Evolutionary conservation across 64 coral and sea anemone genomes (phyloP), one percentile per base, ranked within the genome.

Genomic region (Platygyra sinensis): DNA sequence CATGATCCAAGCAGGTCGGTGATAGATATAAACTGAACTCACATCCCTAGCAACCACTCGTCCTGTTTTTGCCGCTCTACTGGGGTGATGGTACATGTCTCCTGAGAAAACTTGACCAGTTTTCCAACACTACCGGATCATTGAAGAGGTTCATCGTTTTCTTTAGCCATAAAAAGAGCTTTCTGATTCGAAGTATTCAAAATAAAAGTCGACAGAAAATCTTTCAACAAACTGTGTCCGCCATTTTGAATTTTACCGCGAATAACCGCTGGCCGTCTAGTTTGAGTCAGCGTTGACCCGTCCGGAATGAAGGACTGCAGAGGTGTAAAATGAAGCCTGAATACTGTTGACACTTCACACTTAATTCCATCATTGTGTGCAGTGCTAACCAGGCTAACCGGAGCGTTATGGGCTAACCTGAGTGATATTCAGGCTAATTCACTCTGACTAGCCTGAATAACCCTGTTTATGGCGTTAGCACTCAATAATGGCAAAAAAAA

Each of bases 71-170:
- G 95, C 95, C 24, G 95, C 87, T 93, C 88, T 90, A 73, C 95
- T 96, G 2, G 95, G 95, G 75, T 96, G 95, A 82, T 96, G 95
- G 88, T 93, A 96, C 95, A 96, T 96, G 33, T 71, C 81, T 71
- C 69, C 38, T 25, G 0, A 2, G 33, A 38, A 67, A 72, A 85
- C 0, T 6, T 15, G 27, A 71, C 42, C 64, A 51, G 38, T 71
- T 22, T 85, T 85, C 33, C 63, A 71, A 71, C 62, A 72, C 39
- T 38, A 71, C 52, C 0, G 12, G 39, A 51, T 4, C 9, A 69
- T 24, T 11, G 12, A 51, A 29, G 20, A 36, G 62, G 8, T 12
- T 71, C 71, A 85, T 71, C 81, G 72, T 72, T 46, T 27, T 85
- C 20, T 28, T 31, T 85, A 19, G 32, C 62, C 81, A 85, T 85